Conservation (phyloP, 53 echinoderm and acorn worm genomes). For the Echinarachnius parma region DNA sequence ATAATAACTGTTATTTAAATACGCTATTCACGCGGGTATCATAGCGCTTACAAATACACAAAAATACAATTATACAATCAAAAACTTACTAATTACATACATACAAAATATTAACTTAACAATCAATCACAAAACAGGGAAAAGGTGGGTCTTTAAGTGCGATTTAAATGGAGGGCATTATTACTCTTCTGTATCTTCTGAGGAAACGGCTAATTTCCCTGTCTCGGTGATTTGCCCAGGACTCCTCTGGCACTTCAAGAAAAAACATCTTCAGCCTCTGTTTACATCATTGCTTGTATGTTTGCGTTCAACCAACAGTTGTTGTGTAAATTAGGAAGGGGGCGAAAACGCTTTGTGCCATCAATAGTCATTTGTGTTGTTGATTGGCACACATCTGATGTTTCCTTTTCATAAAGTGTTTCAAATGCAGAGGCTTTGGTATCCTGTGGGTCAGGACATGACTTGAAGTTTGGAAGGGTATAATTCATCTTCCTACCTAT, state of each 20-base stretch:
- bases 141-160: too few species aligned
- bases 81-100: too few species aligned
- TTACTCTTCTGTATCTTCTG: neutral
- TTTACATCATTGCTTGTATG: neutral
- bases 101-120: too few species aligned
- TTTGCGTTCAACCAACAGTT: constrained; percentile 26
- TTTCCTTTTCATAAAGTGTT: neutral
- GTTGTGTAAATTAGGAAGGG: constrained; percentile 4
- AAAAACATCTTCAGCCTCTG: neutral
- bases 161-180: neutral
- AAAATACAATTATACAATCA: too few species aligned
- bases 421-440: neutral
- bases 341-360: neutral
- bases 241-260: neutral
- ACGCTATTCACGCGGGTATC: too few species aligned
- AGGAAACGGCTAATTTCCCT: neutral
- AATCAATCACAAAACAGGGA: too few species aligned
- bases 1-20: too few species aligned
- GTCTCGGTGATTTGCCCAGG: neutral
- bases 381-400: neutral
- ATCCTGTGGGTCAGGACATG: too few species aligned
- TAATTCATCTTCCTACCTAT: too few species aligned
- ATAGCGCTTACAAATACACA: too few species aligned
- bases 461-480: too few species aligned
- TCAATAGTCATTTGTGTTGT: neutral